Evolutionary conservation across 2,113 vertebrate genomes (phyloP).

Genomic region (Greenwoodochromis staneri): DNA sequence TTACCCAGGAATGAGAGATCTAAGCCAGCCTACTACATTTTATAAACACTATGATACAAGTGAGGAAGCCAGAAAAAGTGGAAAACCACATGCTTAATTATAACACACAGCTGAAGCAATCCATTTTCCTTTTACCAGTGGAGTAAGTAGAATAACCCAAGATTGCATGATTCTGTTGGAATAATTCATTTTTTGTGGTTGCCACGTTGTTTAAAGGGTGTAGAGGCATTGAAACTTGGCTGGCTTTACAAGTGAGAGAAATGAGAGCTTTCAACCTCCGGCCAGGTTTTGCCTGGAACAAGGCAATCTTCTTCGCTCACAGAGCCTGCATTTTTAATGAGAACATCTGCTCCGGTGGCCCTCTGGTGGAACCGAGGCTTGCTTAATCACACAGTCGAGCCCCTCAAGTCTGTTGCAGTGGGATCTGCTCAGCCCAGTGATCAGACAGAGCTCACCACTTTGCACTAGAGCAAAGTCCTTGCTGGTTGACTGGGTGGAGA

Average conservation of each 20-base stretch:
- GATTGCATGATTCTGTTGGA: conserved; percentile 23
- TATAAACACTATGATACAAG: not conserved
- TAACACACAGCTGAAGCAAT: not conserved
- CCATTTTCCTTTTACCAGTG: not conserved
- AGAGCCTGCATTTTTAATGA: conserved; percentile 86
- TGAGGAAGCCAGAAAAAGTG: not conserved
- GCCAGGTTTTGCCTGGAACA: conserved; percentile 69
- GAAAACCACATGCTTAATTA: conserved; percentile 7
- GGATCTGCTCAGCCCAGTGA: conserved; percentile 63
- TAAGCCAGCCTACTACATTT: not conserved
- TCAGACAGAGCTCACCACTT: conserved; percentile 35
- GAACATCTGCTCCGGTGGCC: conserved; percentile 75
- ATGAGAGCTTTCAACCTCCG: conserved; percentile 68
- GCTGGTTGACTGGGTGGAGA: not conserved
- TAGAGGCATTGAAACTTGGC: conserved; percentile 56
- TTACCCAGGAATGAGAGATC: not conserved
- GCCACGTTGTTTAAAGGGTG: conserved; percentile 48
- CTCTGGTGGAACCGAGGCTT: conserved; percentile 61
- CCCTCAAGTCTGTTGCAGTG: conserved; percentile 60
- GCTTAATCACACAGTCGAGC: conserved; percentile 72
- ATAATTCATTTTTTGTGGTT: conserved; percentile 51
- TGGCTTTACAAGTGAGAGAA: conserved; percentile 50
- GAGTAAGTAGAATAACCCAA: conserved; percentile 35
- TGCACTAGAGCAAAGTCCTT: conserved; percentile 6
- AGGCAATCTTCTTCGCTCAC: conserved; percentile 72